These are phyloP conservation scores for Campylomormyrus numenius DNA, from an alignment of 2,113 vertebrate species.

Conservation along the genomic window DNA sequence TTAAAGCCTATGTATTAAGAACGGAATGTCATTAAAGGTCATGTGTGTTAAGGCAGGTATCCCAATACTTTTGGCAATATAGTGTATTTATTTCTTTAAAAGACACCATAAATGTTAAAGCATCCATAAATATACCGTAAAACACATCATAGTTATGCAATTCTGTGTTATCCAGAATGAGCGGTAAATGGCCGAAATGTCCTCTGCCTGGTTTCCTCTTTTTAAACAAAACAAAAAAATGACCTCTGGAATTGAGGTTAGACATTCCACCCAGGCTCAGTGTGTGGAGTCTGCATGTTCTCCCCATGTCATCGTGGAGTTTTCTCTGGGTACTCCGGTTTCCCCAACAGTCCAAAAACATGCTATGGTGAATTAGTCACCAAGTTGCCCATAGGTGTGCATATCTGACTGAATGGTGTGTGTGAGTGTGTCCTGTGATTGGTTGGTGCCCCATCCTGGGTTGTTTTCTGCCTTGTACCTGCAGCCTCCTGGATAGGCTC, in stretches of 20 bases:
- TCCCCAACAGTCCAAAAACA: background rate
- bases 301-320: background rate
- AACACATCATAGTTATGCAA: background rate
- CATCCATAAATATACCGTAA: background rate
- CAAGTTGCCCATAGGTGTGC: background rate
- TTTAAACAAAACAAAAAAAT: background rate
- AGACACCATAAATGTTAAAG: background rate
- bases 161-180: background rate
- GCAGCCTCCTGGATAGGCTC: background rate
- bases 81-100: background rate
- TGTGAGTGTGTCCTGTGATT: background rate
- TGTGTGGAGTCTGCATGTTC: background rate
- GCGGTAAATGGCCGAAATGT: background rate
- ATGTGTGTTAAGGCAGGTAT: too few species aligned
- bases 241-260: background rate
- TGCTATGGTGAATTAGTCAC: background rate
- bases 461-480: background rate
- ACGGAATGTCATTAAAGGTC: too few species aligned
- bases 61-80: background rate
- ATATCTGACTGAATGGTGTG: background rate
- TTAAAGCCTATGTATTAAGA: too few species aligned
- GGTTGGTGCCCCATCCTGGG: background rate
- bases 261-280: background rate
- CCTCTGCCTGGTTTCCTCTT: background rate
- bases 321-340: background rate